These are phyloP conservation scores for Geophilus truncorum DNA, from an alignment of 2,888 invertebrate species.

Conservation along the genomic window DNA sequence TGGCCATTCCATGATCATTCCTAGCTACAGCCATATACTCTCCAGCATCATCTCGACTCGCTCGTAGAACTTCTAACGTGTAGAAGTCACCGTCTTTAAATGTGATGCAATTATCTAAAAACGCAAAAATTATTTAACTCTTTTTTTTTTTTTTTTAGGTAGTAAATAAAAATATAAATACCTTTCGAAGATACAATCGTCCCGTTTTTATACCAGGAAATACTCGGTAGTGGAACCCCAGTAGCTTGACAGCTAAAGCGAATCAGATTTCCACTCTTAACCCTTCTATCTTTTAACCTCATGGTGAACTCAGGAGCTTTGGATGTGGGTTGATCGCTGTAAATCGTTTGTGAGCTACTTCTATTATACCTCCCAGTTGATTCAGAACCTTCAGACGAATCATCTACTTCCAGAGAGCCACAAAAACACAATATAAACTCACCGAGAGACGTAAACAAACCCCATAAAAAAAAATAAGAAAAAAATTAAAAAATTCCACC, in stretches of 20 bases:
- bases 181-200: slow-evolving; percentile 58
- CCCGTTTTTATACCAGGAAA: slow-evolving; percentile 82
- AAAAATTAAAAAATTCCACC: not conserved
- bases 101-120: slow-evolving; percentile 31
- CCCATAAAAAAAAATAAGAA: not conserved
- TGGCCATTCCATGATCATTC: slow-evolving; percentile 75
- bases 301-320: slow-evolving; percentile 72
- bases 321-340: not conserved
- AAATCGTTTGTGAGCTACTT: slow-evolving; percentile 11
- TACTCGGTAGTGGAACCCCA: slow-evolving; percentile 65
- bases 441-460: not conserved
- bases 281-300: slow-evolving; percentile 74
- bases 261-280: slow-evolving; percentile 75
- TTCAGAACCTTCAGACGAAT: not conserved
- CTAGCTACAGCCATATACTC: slow-evolving; percentile 71
- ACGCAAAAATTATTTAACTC: not conserved
- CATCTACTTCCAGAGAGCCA: not conserved
- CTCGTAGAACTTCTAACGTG: slow-evolving; percentile 76
- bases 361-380: not conserved
- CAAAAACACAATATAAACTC: not conserved
- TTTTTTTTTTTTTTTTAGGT: slow-evolving; percentile 44
- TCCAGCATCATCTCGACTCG: slow-evolving; percentile 72
- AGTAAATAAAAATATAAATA: slow-evolving; percentile 42
- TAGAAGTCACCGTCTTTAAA: slow-evolving; percentile 68
- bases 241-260: slow-evolving; percentile 78